These are phyloP conservation scores for Nyctalus aviator DNA, from an alignment of 2,797 vertebrate species.

Conservation along the genomic window DNA sequence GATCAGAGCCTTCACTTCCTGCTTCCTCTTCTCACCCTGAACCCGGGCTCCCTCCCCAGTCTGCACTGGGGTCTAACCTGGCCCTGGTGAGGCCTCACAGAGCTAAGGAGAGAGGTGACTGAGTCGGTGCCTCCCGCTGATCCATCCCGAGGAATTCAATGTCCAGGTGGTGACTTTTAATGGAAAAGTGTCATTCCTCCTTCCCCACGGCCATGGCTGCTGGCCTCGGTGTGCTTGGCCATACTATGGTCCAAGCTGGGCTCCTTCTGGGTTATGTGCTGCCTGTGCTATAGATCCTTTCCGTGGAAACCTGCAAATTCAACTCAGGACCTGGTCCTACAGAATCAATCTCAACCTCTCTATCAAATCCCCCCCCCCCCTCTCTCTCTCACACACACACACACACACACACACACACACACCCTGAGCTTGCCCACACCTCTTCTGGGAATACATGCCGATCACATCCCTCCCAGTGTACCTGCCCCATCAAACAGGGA, in stretches of 20 bases:
- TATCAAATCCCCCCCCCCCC: background rate
- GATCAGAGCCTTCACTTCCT: background rate
- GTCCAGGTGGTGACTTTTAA: background rate
- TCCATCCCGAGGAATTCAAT: background rate
- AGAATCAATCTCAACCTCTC: too few species aligned
- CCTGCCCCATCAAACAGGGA: background rate
- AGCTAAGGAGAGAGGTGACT: background rate
- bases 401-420: background rate
- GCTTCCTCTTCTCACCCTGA: background rate
- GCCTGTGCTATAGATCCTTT: background rate
- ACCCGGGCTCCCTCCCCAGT: too few species aligned
- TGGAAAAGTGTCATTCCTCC: background rate
- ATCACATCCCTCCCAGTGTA: background rate
- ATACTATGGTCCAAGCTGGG: rapidly evolving
- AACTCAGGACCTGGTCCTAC: background rate
- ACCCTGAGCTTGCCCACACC: background rate
- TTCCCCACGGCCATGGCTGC: background rate
- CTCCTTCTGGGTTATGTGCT: background rate
- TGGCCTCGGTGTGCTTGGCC: background rate
- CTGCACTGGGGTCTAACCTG: background rate
- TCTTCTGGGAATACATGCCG: background rate
- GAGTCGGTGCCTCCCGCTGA: background rate
- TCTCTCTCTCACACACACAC: background rate
- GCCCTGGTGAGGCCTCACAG: background rate
- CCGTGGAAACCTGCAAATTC: background rate